phyloP scores from a whole-genome alignment of 2,113 vertebrate species.

The Pteronura brasiliensis region DNA sequence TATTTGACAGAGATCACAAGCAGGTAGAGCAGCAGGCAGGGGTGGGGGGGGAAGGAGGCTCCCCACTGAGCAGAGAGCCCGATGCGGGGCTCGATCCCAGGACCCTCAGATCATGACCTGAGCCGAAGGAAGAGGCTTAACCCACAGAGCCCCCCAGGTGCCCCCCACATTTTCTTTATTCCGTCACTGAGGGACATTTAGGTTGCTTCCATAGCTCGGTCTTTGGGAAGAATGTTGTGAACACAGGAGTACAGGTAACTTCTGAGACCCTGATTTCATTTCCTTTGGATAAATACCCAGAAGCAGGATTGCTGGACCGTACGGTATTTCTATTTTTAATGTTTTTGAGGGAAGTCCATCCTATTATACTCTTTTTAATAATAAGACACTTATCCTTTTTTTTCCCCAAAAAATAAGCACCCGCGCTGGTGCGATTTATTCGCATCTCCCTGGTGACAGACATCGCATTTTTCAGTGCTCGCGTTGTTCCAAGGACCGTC shows the following conservation, averaged over 20 bases:
- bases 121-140: too few species aligned
- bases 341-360: background rate
- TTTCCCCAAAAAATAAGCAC: background rate
- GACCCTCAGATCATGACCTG: too few species aligned
- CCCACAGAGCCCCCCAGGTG: too few species aligned
- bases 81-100: too few species aligned
- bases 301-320: background rate
- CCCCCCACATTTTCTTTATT: background rate
- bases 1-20: too few species aligned
- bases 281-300: background rate
- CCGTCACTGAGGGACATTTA: fast-evolving
- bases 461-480: background rate
- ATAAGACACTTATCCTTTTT: background rate
- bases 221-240: background rate
- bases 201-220: background rate
- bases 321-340: background rate
- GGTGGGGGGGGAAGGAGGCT: too few species aligned
- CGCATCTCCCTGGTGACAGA: background rate
- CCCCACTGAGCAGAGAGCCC: too few species aligned
- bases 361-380: background rate
- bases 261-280: background rate
- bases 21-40: too few species aligned
- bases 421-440: background rate
- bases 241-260: background rate
- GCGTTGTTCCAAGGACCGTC: background rate